These are phyloP conservation scores for Amphipyra tragopoginis DNA, from an alignment of 2,888 invertebrate species.

Conservation along the genomic window DNA sequence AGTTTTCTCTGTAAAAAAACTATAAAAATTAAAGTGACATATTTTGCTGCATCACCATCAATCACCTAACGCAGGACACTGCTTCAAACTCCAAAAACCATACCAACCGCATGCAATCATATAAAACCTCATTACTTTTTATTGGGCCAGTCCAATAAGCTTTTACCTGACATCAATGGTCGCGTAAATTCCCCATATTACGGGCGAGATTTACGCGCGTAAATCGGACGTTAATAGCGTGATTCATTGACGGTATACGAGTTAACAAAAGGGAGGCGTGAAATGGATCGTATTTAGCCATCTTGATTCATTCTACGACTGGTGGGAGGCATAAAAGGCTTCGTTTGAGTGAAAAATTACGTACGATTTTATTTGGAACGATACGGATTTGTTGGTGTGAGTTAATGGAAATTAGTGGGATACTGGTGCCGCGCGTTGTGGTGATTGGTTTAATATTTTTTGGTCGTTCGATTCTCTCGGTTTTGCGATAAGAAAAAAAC, in stretches of 20 bases:
- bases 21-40: no score
- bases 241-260: slow-evolving; percentile 30
- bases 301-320: slow-evolving; percentile 24
- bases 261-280: slow-evolving; percentile 22
- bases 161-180: slow-evolving; percentile 20
- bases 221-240: slow-evolving; percentile 46
- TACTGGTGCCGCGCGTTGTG: background rate
- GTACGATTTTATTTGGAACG: slow-evolving; percentile 24
- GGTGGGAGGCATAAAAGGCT: slow-evolving; percentile 1
- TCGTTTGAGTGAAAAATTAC: slow-evolving; percentile 36
- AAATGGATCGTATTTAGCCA: slow-evolving; percentile 41
- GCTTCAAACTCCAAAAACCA: no score
- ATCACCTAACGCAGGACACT: no score
- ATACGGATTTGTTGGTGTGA: slow-evolving; percentile 1
- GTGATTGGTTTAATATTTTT: background rate
- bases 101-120: background rate
- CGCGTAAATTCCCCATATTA: slow-evolving; percentile 45
- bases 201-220: slow-evolving; percentile 41
- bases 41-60: no score
- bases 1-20: no score
- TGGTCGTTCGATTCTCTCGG: no score
- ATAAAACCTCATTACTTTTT: slow-evolving; percentile 41
- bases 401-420: slow-evolving; percentile 33
- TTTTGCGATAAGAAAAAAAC: no score
- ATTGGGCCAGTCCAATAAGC: slow-evolving; percentile 14